phyloP scores from a whole-genome alignment of 1,140 invertebrate species.

The Papilio polytes region DNA sequence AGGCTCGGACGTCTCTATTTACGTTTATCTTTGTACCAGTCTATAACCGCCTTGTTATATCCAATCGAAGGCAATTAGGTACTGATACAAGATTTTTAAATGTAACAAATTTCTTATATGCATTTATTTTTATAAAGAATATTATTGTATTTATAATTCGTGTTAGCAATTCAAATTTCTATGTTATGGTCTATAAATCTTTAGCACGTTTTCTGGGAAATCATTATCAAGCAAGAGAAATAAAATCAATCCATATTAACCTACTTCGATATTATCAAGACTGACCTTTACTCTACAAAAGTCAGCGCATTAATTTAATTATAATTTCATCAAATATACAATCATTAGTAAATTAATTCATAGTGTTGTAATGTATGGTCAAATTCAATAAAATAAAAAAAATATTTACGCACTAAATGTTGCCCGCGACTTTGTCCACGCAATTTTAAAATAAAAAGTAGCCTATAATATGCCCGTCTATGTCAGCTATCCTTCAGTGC shows the following conservation, averaged over 20 bases:
- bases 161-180: neutral
- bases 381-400: no score
- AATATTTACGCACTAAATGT: no score
- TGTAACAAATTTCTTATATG: conserved; percentile 7
- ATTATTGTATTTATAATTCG: neutral
- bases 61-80: conserved; percentile 35
- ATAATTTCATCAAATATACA: neutral
- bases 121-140: neutral
- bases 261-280: neutral
- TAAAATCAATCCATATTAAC: neutral
- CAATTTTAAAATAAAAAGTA: no score
- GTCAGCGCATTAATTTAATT: neutral
- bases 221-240: neutral
- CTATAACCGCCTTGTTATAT: conserved; percentile 27
- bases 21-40: conserved; percentile 36
- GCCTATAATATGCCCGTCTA: no score
- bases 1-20: conserved; percentile 42
- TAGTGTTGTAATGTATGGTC: no score
- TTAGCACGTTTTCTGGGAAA: neutral
- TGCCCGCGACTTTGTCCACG: no score
- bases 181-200: conserved; percentile 4
- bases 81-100: conserved; percentile 15
- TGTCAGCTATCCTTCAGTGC: no score
- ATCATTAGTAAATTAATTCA: neutral
- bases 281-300: neutral